Percentiles rank a stretch among this genome's conserved stretches.
Evolutionary conservation across 92 coral and sea anemone species (phyloP).

Genomic region (Umimayanthus kanabou): DNA sequence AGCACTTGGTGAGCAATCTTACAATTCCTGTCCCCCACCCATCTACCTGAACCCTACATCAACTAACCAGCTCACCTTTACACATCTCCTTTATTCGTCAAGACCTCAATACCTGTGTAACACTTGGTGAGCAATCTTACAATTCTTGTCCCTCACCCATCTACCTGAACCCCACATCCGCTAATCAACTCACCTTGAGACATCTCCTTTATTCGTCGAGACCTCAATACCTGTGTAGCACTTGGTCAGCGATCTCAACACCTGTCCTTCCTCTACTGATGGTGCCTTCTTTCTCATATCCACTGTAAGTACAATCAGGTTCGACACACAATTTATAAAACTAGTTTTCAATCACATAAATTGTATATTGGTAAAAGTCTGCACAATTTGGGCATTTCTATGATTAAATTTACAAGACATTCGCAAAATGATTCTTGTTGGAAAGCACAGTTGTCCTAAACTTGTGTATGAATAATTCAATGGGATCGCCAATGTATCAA

Average conservation of each 20-base stretch:
- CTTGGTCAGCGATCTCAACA: conserved; percentile 85
- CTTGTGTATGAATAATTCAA: background rate
- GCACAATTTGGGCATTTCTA: too few species aligned
- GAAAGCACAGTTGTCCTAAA: background rate
- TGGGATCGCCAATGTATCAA: background rate
- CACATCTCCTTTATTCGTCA: conserved; percentile 88
- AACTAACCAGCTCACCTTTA: conserved; percentile 51
- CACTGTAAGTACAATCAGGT: conserved; percentile 50
- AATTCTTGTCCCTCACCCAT: conserved; percentile 69
- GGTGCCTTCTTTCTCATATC: conserved; percentile 81
- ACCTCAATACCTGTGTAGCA: conserved; percentile 92
- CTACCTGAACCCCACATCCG: too few species aligned
- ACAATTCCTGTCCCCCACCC: conserved; percentile 25
- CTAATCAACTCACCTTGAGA: conserved; percentile 59
- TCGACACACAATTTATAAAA: background rate
- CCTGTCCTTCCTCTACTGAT: conserved; percentile 94
- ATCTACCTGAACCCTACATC: too few species aligned
- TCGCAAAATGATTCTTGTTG: too few species aligned
- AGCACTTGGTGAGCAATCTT: conserved; percentile 66
- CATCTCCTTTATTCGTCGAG: conserved; percentile 91
- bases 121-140: conserved; percentile 77
- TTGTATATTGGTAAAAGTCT: too few species aligned
- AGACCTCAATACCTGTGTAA: conserved; percentile 87
- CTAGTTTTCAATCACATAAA: background rate
- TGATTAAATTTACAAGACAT: too few species aligned